Percentiles rank a stretch among this genome's conserved stretches.
phyloP scores from a whole-genome alignment of 2,888 invertebrate genomes.

The Timema cristinae region DNA sequence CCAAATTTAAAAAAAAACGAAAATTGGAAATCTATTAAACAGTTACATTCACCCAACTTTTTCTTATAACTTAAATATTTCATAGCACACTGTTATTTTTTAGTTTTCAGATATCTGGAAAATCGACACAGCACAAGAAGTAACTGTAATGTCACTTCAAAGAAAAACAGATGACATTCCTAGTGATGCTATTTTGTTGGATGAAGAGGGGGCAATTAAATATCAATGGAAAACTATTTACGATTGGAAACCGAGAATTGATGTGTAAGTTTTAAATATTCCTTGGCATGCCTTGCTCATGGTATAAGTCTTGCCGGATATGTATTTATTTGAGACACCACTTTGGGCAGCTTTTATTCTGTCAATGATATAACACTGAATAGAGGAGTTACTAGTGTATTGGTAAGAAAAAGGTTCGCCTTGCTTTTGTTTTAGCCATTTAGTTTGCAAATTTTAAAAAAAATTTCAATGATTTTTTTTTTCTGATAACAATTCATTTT shows the following conservation, averaged over 20 bases:
- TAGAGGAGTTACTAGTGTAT: too few relatives aligned
- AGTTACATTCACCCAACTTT: background rate
- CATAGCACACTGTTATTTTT: background rate
- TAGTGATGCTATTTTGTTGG: conserved; percentile 55
- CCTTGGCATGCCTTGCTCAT: too few relatives aligned
- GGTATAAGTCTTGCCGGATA: too few relatives aligned
- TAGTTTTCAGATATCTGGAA: background rate
- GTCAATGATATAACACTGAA: too few relatives aligned
- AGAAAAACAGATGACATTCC: conserved; percentile 48
- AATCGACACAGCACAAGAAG: background rate
- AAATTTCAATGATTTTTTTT: too few relatives aligned
- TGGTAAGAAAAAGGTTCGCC: too few relatives aligned
- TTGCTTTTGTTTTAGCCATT: too few relatives aligned
- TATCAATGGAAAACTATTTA: conserved; percentile 57
- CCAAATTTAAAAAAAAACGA: too few relatives aligned
- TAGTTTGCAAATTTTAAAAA: too few relatives aligned
- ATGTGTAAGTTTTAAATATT: conserved; percentile 53
- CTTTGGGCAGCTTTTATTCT: too few relatives aligned
- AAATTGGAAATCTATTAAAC: background rate
- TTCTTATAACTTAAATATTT: background rate
- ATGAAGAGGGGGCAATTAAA: conserved; percentile 53
- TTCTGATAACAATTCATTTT: too few relatives aligned
- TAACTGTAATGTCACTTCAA: conserved; percentile 24
- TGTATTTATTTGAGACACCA: too few relatives aligned
- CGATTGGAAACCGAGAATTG: conserved; percentile 56